Evolutionary conservation across 2,797 vertebrate species (phyloP), one percentile per base, ranked within the genome.

Genomic region (Lagodon rhomboides): DNA sequence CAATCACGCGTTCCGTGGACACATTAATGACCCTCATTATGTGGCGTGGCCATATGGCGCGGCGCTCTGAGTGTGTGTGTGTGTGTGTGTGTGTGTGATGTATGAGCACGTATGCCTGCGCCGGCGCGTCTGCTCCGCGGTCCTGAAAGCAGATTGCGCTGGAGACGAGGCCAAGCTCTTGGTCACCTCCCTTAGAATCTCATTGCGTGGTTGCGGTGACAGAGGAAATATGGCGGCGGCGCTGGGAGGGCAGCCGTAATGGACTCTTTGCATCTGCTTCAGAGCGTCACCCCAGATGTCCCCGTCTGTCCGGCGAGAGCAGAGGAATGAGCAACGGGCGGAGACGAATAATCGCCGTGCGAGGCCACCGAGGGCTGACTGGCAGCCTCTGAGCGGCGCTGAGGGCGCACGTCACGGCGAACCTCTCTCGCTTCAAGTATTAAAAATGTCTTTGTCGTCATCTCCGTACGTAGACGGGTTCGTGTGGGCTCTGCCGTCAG

Each of bases 21-120:
- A 85, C 84, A 84, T 83, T 85, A 91, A 93, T 88, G 91, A 89
- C 93, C 90, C 92, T 94, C 90, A 93, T 94, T 94, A 93, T 80
- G 83, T 69, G 51, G 43, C 12, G 3, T 1, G 49, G 66, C 89
- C 89, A 90, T 93, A 90, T 91, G 93, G 88, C 78, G 1, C 4
- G 2, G 15, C 4, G 25, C 51, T 65, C 2, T 46, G 51, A 73
- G 70, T 68, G 65, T 68, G 46, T 60, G 69, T 59, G 49, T 61
- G 72, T 55, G 60, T 41, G 71, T 50, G 72, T 61, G 59, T 51
- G 62, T 13, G 63, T 3, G 34, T 34, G 34, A 34, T 34, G 34
- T 34, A 34, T 34, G 55, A 23, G 77, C 38, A n/a, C 49, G 47
- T 38, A 53, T 56, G 62, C 22, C 54, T 54, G 55, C 20, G 25